phyloP scores from a whole-genome alignment of 2,888 invertebrate genomes.

The Drosophila anceps region DNA sequence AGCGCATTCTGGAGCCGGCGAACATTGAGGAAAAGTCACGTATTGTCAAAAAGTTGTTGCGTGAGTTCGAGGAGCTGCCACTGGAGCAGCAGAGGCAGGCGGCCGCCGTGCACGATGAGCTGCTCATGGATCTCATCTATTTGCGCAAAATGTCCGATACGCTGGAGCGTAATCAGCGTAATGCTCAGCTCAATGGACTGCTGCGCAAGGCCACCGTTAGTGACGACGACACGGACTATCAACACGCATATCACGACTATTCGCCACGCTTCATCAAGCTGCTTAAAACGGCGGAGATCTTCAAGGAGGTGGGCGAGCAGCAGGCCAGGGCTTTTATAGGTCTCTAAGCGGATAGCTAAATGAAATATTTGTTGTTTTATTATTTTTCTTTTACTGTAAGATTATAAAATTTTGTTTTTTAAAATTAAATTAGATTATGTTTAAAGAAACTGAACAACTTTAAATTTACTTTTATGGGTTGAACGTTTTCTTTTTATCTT shows the following conservation, averaged over 20 bases:
- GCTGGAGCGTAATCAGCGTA: conserved; percentile 48
- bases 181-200: conserved; percentile 41
- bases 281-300: conserved; percentile 74
- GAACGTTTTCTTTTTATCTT: too few species aligned
- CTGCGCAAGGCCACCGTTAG: conserved; percentile 22
- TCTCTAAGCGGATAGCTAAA: conserved; percentile 11
- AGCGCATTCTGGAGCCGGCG: conserved; percentile 56
- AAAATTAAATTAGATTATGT: conserved; percentile 3
- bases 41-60: conserved; percentile 82
- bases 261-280: conserved; percentile 74
- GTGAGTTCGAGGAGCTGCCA: conserved; percentile 80
- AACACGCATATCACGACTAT: conserved; percentile 45
- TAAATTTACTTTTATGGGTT: too few species aligned
- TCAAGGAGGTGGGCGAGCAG: conserved; percentile 60
- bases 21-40: conserved; percentile 75
- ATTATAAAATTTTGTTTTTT: neutral
- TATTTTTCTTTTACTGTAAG: neutral
- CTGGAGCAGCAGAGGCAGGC: conserved; percentile 73
- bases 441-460: neutral
- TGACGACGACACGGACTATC: conserved; percentile 13
- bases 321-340: conserved; percentile 47
- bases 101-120: conserved; percentile 64
- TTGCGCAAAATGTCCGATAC: conserved; percentile 65
- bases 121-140: conserved; percentile 74
- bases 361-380: neutral